Evolutionary conservation across 2,113 vertebrate genomes (phyloP).

Genomic region (Neolamprologus cancellatus): DNA sequence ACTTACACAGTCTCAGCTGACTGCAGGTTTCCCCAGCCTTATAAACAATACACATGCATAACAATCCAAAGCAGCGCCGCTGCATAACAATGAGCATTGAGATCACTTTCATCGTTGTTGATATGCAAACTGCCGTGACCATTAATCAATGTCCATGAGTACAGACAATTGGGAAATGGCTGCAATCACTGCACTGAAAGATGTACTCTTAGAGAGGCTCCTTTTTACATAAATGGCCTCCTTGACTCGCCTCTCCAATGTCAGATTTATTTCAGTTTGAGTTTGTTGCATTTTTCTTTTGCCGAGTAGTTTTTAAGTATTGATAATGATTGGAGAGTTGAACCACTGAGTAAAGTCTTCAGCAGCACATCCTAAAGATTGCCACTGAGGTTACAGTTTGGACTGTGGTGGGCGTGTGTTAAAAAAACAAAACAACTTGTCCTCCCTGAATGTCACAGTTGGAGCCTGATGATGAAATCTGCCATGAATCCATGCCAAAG

Average conservation of each 20-base stretch:
- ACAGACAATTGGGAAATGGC: not conserved
- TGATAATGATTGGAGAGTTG: not conserved
- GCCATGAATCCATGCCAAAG: accelerated
- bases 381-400: not conserved
- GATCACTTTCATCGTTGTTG: not conserved
- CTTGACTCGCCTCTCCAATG: not conserved
- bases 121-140: not conserved
- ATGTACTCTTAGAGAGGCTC: not conserved
- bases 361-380: too few species aligned
- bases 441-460: not conserved
- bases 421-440: accelerated
- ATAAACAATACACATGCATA: not conserved
- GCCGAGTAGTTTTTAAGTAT: not conserved
- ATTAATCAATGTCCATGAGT: not conserved
- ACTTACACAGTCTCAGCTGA: not conserved
- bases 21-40: not conserved
- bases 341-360: not conserved
- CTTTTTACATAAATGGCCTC: not conserved
- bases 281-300: not conserved
- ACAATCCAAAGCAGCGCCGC: not conserved
- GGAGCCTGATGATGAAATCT: not conserved
- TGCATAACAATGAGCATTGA: not conserved
- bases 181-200: not conserved
- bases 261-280: not conserved
- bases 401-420: not conserved